Evolutionary conservation across 2,888 invertebrate genomes (phyloP).

Genomic region (Heliconius ismenius): DNA sequence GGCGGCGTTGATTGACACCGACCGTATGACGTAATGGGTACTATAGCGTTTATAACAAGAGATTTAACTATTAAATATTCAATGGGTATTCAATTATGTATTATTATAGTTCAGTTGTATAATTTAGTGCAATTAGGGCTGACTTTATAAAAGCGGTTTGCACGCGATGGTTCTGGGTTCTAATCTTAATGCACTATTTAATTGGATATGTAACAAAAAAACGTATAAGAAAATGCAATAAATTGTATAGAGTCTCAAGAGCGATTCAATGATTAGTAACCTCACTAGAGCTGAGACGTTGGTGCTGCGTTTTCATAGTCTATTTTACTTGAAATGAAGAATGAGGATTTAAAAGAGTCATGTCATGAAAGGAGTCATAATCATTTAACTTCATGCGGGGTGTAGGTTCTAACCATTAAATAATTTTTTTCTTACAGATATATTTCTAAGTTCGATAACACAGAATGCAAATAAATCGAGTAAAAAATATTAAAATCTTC

Average conservation of each 20-base stretch:
- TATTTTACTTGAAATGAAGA: no score
- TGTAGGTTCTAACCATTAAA: no score
- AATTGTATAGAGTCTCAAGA: not conserved
- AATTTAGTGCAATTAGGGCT: not conserved
- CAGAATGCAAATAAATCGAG: no score
- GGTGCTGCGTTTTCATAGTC: no score
- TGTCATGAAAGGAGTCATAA: no score
- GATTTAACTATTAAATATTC: constrained; percentile 23
- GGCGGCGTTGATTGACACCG: constrained; percentile 46
- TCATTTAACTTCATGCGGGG: no score
- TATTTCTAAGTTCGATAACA: no score
- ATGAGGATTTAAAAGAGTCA: no score
- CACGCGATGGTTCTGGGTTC: not conserved
- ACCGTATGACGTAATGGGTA: constrained; percentile 43
- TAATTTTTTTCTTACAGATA: no score
- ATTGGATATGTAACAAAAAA: not conserved
- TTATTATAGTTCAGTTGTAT: not conserved
- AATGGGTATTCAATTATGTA: constrained; percentile 6
- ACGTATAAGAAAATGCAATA: not conserved
- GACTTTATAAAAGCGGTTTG: not conserved
- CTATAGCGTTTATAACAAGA: constrained; percentile 19
- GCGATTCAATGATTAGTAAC: not conserved
- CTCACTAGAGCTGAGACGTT: no score
- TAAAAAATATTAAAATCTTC: no score
- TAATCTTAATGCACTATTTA: not conserved